phyloP scores from a whole-genome alignment of 2,113 vertebrate species.

The Pogonocichla stellata region DNA sequence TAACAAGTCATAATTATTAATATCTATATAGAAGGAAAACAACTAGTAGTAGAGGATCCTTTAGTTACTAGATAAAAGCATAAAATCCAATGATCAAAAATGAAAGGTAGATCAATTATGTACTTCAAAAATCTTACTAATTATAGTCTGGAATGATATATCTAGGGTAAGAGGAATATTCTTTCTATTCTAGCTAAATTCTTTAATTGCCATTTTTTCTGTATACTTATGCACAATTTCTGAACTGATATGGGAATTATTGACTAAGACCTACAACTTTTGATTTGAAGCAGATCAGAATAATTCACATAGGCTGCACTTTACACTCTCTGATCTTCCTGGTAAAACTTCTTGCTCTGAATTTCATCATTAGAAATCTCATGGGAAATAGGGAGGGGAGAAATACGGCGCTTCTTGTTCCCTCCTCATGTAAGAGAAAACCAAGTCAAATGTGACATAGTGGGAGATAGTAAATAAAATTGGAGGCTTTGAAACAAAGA shows the following conservation, averaged over 20 bases:
- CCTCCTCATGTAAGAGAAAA: neutral
- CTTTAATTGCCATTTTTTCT: neutral
- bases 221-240: neutral
- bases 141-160: neutral
- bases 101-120: neutral
- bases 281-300: neutral
- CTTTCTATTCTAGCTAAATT: neutral
- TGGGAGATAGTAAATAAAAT: neutral
- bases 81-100: neutral
- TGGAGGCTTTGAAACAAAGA: neutral
- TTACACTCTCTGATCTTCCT: neutral
- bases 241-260: neutral
- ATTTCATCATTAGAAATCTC: neutral
- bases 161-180: neutral
- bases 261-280: neutral
- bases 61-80: neutral
- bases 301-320: neutral
- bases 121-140: neutral
- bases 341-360: neutral
- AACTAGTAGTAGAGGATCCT: neutral
- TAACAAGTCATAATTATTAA: neutral
- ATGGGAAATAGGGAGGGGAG: neutral
- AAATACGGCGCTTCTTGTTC: neutral
- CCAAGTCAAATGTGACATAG: neutral
- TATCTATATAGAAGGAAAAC: neutral